Evolutionary conservation across 2,888 invertebrate genomes (phyloP).

Genomic region (Pandemis heparana): DNA sequence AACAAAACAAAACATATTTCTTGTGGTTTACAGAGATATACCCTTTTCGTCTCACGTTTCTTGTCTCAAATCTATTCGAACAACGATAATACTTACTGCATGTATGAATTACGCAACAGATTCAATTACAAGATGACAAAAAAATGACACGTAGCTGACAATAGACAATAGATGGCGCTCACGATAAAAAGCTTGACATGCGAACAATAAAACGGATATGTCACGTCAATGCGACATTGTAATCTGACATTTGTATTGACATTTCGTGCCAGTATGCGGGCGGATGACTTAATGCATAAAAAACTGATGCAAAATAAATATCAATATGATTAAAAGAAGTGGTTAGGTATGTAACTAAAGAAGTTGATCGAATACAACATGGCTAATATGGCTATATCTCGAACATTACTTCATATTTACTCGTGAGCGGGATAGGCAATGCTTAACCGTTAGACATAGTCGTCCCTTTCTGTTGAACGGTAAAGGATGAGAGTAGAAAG

Average conservation of each 20-base stretch:
- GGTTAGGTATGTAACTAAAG: too few relatives aligned
- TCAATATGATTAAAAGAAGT: neutral
- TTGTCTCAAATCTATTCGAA: neutral
- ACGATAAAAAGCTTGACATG: conserved; percentile 35
- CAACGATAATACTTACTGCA: neutral
- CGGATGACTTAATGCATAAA: conserved; percentile 26
- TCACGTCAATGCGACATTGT: conserved; percentile 46
- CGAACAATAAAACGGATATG: conserved; percentile 38
- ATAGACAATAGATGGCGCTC: conserved; percentile 38
- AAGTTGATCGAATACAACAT: too few relatives aligned
- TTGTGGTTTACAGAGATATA: neutral
- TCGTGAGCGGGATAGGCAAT: too few relatives aligned
- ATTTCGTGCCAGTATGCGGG: conserved; percentile 32
- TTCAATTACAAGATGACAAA: conserved; percentile 22
- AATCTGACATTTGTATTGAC: conserved; percentile 67
- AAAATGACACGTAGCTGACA: conserved; percentile 23
- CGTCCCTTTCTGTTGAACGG: too few relatives aligned
- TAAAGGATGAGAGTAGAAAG: too few relatives aligned
- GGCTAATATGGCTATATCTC: too few relatives aligned
- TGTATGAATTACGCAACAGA: conserved; percentile 27
- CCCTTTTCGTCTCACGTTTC: neutral
- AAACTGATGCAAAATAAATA: neutral
- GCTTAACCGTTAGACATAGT: too few relatives aligned
- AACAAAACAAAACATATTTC: too few relatives aligned
- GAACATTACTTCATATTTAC: too few relatives aligned